These are phyloP conservation scores for Erythrocebus patas DNA, from an alignment of 2,113 vertebrate genomes.

Conservation along the genomic window DNA sequence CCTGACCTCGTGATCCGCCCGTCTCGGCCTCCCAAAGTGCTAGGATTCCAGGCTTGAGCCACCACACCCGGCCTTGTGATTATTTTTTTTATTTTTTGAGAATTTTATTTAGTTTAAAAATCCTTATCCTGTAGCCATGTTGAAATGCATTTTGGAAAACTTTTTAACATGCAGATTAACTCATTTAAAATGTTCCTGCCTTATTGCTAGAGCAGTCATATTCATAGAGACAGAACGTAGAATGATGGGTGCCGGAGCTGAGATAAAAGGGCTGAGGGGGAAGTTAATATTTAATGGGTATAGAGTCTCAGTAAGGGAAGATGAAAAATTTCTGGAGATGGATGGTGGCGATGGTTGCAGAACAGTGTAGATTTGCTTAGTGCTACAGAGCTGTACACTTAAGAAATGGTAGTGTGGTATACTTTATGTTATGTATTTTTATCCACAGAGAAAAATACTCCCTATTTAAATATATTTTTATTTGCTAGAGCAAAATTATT, in stretches of 20 bases:
- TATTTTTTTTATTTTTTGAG: not conserved
- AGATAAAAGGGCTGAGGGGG: not conserved
- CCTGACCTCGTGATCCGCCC: too few species aligned
- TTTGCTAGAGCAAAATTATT: constrained; percentile 92
- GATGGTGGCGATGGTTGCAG: not conserved
- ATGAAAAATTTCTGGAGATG: not conserved
- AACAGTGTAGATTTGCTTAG: not conserved
- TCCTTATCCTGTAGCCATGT: not conserved
- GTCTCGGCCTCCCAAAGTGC: too few species aligned
- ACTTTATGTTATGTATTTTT: not conserved
- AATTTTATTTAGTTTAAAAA: not conserved
- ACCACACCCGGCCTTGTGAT: too few species aligned
- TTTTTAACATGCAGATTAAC: not conserved
- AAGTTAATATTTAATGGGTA: not conserved
- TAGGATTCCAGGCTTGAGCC: too few species aligned
- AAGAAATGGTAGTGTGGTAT: not conserved
- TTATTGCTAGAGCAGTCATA: not conserved
- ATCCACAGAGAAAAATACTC: not conserved
- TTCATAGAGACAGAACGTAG: not conserved
- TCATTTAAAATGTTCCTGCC: not conserved
- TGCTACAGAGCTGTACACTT: not conserved
- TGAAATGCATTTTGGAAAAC: not conserved
- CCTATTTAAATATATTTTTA: not conserved
- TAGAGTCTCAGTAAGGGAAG: not conserved
- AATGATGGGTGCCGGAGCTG: not conserved